Conservation (phyloP, 2,888 invertebrate genomes). For the Flabesymbios commensalis region DNA sequence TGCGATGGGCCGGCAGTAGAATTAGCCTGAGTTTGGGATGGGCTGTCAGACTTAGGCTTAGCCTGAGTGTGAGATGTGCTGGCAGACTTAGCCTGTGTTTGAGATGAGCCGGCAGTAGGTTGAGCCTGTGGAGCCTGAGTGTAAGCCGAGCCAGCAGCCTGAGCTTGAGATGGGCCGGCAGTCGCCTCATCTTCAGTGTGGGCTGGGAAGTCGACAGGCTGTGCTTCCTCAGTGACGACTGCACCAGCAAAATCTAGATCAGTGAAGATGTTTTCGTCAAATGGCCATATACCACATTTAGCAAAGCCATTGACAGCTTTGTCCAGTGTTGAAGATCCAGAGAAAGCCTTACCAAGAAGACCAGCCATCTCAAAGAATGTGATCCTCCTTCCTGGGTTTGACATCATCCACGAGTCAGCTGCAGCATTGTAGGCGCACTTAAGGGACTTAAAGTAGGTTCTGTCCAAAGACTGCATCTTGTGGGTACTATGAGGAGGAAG, state of each 20-base stretch:
- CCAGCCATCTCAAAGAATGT: constrained; percentile 27
- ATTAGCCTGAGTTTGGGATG: too few species aligned
- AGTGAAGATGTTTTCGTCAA: constrained; percentile 22
- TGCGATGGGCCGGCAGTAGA: too few species aligned
- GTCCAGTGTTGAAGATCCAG: constrained; percentile 24
- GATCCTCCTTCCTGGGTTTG: constrained; percentile 30
- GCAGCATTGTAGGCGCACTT: constrained; percentile 32
- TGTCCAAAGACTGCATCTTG: constrained; percentile 41
- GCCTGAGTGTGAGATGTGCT: too few species aligned
- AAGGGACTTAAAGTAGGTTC: constrained; percentile 37
- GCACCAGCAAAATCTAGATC: constrained; percentile 26
- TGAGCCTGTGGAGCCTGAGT: too few species aligned
- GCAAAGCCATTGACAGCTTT: constrained; percentile 29
- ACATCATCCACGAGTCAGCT: constrained; percentile 34
- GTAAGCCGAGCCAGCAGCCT: too few species aligned
- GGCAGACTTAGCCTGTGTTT: too few species aligned
- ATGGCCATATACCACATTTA: constrained; percentile 28
- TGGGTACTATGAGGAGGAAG: constrained; percentile 55
- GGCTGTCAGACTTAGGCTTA: too few species aligned
- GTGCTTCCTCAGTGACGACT: background rate
- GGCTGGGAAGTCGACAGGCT: too few species aligned
- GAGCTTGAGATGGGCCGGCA: too few species aligned
- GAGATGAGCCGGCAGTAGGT: too few species aligned
- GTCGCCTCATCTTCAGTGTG: too few species aligned
- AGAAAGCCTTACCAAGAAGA: constrained; percentile 33